A percentile compares a stretch with the other conserved stretches of the same genome.
These are phyloP conservation scores for Sabatieria punctata DNA, from an alignment of 2,888 invertebrate genomes.

Conservation along the genomic window DNA sequence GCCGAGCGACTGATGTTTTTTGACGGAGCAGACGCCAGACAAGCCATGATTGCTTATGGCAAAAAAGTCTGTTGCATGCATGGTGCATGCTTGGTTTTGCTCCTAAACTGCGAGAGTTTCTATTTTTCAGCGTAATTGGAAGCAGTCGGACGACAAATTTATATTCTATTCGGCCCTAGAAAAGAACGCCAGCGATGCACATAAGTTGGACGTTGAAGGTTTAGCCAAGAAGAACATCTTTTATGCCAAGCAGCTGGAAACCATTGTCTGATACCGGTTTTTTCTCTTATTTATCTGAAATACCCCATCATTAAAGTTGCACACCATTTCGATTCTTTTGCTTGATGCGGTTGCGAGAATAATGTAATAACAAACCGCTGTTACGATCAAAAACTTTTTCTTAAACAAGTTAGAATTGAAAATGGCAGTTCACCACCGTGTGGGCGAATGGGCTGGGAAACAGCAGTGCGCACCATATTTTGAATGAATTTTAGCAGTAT, in stretches of 20 bases:
- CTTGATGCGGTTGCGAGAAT: no score
- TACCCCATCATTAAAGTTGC: no score
- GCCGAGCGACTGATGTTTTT: conserved; percentile 76
- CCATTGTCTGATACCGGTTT: no score
- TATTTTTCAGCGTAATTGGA: conserved; percentile 58
- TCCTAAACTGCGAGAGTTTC: conserved; percentile 13
- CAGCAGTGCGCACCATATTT: no score
- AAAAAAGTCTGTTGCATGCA: conserved; percentile 44
- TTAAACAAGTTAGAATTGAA: no score
- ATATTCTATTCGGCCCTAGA: conserved; percentile 58
- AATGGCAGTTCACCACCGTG: no score
- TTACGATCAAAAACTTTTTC: no score
- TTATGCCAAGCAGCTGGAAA: conserved; percentile 92
- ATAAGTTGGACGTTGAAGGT: conserved; percentile 67
- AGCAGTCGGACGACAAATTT: conserved; percentile 53
- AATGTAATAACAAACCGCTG: no score
- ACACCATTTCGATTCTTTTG: no score
- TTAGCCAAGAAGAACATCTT: conserved; percentile 83
- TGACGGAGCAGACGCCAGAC: conserved; percentile 42
- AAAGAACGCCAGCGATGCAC: conserved; percentile 34
- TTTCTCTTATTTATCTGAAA: no score
- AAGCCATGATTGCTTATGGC: conserved; percentile 60
- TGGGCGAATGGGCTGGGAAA: no score
- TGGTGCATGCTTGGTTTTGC: conserved; percentile 17
- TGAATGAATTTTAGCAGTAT: no score